These are phyloP conservation scores for Muraenolepis orangiensis DNA, from an alignment of 2,797 vertebrate genomes.

Conservation along the genomic window DNA sequence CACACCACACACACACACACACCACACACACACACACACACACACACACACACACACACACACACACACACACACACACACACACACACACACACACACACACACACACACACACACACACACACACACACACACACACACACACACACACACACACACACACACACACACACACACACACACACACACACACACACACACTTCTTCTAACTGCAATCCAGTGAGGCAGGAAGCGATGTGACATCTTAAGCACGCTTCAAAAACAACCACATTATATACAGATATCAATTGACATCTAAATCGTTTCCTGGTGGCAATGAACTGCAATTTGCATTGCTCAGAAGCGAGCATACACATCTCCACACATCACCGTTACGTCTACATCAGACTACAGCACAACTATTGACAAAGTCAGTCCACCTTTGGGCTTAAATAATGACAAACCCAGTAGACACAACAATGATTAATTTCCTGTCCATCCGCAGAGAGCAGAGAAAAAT, in stretches of 20 bases:
- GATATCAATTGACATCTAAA: neutral
- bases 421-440: neutral
- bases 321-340: too few relatives aligned
- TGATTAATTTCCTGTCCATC: neutral
- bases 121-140: conserved; percentile 13
- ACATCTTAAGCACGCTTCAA: neutral
- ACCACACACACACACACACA: conserved; percentile 3
- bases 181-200: neutral
- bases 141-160: conserved; percentile 14
- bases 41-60: conserved; percentile 10
- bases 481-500: neutral
- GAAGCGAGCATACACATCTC: too few relatives aligned
- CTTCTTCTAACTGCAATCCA: neutral
- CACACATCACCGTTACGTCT: too few relatives aligned
- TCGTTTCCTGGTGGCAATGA: neutral
- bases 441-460: neutral
- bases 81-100: neutral
- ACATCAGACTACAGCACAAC: too few relatives aligned
- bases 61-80: conserved; percentile 10
- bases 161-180: neutral
- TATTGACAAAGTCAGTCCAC: neutral
- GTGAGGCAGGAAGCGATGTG: neutral
- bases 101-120: too few relatives aligned
- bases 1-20: too few relatives aligned
- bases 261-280: neutral